Evolutionary conservation across 53 echinoderm and acorn worm species (phyloP), one percentile per base, ranked within the genome.

Genomic region (Stichopus horrens): DNA sequence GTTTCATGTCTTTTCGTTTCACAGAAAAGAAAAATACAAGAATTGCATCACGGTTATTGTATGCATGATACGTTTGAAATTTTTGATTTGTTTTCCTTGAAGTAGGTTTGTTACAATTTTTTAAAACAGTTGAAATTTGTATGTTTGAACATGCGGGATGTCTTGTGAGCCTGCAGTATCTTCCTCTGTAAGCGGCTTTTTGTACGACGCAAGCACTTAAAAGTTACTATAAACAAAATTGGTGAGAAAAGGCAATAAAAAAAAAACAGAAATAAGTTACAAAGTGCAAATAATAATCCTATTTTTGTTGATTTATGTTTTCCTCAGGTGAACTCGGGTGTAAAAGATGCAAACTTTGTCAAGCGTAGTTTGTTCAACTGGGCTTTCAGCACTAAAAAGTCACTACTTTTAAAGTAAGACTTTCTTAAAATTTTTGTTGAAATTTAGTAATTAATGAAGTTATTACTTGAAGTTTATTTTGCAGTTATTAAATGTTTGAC

Each of bases 331-430:
- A 92, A 87, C 76, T 79, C 90, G 8, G 89, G 91, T 8, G 91
- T 96, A 0, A 93, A 88, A 51, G 77, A 76, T 6, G 91, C 89
- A 16, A 87, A 83, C 18, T 88, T 86, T 52, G 59, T 99, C 14
- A 99, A 95, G 81, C 86, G 93, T 58, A 76, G 7, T 79, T 83
- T 99, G 5, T 99, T 99, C 73, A 93, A 95, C 89, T 58, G 88
- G 65, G 99, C 96, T 51, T 93, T 89, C 89, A 94, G 86, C 80
- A 77, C 79, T 37, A 99, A 99, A 77, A 88, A 86, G 37, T 86
- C 84, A 0, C 90, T 91, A 19, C 58, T 93, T 2, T 21, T 80
- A 19, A 92, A 73, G 96, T 96, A 89, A 53, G 84, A 21, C 55
- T 74, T 21, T 83, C 58, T 83, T 9, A 57, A 19, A 0, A 20